These are phyloP conservation scores for Tolypeutes matacus DNA, from an alignment of 2,797 vertebrate species.

Conservation along the genomic window DNA sequence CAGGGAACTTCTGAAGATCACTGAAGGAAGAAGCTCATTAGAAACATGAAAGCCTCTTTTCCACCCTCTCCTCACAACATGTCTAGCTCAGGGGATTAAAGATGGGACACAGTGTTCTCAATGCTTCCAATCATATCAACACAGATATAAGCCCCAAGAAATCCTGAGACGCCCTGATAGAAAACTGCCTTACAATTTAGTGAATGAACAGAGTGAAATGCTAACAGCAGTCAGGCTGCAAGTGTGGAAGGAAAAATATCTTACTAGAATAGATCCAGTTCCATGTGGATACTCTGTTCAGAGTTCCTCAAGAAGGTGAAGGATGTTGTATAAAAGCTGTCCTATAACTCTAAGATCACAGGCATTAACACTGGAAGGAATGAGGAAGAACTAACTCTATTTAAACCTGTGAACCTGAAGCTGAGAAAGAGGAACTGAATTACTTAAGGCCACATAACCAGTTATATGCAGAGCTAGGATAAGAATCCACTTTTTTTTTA, in stretches of 20 bases:
- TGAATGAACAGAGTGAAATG: neutral
- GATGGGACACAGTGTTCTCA: neutral
- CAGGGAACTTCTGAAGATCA: neutral
- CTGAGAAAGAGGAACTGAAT: neutral
- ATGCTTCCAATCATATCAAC: neutral
- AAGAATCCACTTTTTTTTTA: neutral
- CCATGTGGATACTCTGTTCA: too few relatives aligned
- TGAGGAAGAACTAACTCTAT: neutral
- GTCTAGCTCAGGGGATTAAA: neutral
- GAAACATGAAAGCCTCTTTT: neutral
- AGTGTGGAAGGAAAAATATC: neutral
- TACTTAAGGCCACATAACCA: neutral
- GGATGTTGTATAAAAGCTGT: neutral
- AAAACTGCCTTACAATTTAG: neutral
- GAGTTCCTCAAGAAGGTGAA: neutral
- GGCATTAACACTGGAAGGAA: neutral
- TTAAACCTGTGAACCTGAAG: neutral
- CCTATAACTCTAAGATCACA: neutral
- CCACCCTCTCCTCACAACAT: neutral
- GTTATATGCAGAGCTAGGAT: neutral
- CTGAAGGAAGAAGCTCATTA: slow-evolving; percentile 42
- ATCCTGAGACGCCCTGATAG: neutral
- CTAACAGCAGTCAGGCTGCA: neutral
- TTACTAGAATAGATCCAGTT: neutral
- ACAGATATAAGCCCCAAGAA: neutral